Base-by-base conservation (phyloP, 2,797 vertebrate species). In the Sebastes iracundus region DNA sequence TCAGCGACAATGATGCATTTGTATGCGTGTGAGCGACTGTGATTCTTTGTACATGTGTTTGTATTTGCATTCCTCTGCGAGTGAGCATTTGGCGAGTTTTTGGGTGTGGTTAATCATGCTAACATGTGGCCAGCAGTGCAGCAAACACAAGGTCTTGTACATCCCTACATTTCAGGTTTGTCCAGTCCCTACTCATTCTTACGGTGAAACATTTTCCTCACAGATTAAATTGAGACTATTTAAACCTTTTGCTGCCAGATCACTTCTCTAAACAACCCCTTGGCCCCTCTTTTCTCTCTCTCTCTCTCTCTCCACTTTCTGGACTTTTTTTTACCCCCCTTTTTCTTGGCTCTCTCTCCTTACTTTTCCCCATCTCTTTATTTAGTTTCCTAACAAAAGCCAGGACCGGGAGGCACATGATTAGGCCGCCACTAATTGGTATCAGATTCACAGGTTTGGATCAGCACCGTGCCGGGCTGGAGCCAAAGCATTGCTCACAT, bases 361-460 rank as follows among this genome's bases (percentile, higher is more conserved):
- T 52, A 66, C 76, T 81, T 90, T 90, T 75, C 78, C 82, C 83
- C 78, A 79, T 73, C 60, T 58, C 77, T 83, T 80, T 72, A 82
- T 80, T 91, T 86, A 22, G 28, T 90, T 86, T 84, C 75, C 79
- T 75, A 89, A 93, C 88, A 73, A 89, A 90, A 91, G 90, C 93
- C 94, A 94, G 86, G 77, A 79, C 93, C 60, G 62, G 77, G 68
- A 90, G 90, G 91, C 88, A 90, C 86, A 87, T 94, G 92, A 94
- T 94, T 94, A 92, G 91, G 80, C 81, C 73, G 72, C 77, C 77
- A 85, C 92, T 95, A 95, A 96, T 95, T 95, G 94, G 92, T 93
- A 93, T 94, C 95, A 96, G 94, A 95, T 95, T 92, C 81, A 79
- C 85, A 93, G 90, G 91, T 93, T 86, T 95, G 93, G 93, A 94